Evolutionary conservation across 37 sponge, comb jelly and placozoan genomes (phyloP), one percentile per base, ranked within the genome.

Genomic region (Haliclona indistincta): DNA sequence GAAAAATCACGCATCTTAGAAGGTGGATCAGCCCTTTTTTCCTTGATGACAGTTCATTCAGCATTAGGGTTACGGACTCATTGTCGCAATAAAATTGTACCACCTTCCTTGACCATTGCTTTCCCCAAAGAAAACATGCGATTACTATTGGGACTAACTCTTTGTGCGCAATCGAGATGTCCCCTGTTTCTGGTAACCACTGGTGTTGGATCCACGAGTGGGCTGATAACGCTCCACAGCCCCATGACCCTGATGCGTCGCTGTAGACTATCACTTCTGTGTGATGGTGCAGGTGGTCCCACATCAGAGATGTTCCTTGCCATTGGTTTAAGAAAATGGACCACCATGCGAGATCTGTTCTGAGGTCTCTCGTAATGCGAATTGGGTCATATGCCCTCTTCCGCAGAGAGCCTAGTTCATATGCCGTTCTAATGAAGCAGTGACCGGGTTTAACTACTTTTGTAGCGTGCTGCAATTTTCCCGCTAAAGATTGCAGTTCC

Each of bases 11-110:
- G 36, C 56, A 60, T 8, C 67, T 75, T 39, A 82, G 36, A 35
- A 82, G 54, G 47, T 82, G 83, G 76, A 82, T 82, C 33, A 82
- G n/a, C 23, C 28, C 37, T 22, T 28, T 5, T 23, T 47, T 76
- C 39, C 54, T 39, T 65, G 67, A 64, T 2, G 67, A 73, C 28
- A 75, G 35, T 36, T 33, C 33, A 7, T 26, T 20, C 28, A 82
- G 25, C 22, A 67, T 54, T 11, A 29, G 20, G 6, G 64, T 76
- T 15, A 74, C 83, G 34, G 83, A 63, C 39, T 40, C 51, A 53
- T 82, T 82, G 56, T 73, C 76, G 39, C 75, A 82, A 28, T 26
- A 38, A 19, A 66, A 33, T 5, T n/a, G 23, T 7, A 82, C 73
- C 17, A 22, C 23, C 1, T 1, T 3, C 1, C 60, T 34, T 29